Evolutionary conservation across 2,113 vertebrate genomes (phyloP).

Genomic region (Neoarius graeffei): DNA sequence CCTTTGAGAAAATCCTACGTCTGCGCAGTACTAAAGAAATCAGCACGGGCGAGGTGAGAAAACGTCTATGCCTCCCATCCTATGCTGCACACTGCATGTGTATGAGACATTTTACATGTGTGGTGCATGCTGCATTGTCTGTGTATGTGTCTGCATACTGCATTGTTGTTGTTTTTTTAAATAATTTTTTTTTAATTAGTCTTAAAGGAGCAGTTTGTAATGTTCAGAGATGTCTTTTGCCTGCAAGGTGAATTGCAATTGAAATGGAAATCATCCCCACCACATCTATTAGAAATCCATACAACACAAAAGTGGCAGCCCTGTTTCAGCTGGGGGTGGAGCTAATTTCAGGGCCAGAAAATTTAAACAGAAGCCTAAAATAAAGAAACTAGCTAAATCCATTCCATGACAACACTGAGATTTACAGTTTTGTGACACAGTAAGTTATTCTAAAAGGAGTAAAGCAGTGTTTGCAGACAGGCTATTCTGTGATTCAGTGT

Average conservation of each 20-base stretch:
- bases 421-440: not conserved
- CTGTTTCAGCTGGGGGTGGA: not conserved
- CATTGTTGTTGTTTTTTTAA: not conserved
- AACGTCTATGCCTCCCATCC: not conserved
- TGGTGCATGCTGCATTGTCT: not conserved
- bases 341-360: not conserved
- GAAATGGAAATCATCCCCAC: not conserved
- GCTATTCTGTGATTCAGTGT: not conserved
- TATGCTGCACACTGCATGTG: not conserved
- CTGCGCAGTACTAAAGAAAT: conserved; percentile 78
- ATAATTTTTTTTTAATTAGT: not conserved
- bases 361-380: not conserved
- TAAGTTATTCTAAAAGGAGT: not conserved
- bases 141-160: not conserved
- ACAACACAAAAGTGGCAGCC: not conserved
- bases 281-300: not conserved
- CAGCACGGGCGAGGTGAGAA: conserved; percentile 74
- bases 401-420: not conserved
- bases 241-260: not conserved
- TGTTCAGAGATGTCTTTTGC: not conserved
- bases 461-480: not conserved
- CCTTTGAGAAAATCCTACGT: conserved; percentile 77
- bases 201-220: not conserved
- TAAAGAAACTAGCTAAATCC: not conserved
- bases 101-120: not conserved